These are phyloP conservation scores for Acrossocheilus wenchowensis DNA, from an alignment of 2,797 vertebrate genomes.

Conservation along the genomic window DNA sequence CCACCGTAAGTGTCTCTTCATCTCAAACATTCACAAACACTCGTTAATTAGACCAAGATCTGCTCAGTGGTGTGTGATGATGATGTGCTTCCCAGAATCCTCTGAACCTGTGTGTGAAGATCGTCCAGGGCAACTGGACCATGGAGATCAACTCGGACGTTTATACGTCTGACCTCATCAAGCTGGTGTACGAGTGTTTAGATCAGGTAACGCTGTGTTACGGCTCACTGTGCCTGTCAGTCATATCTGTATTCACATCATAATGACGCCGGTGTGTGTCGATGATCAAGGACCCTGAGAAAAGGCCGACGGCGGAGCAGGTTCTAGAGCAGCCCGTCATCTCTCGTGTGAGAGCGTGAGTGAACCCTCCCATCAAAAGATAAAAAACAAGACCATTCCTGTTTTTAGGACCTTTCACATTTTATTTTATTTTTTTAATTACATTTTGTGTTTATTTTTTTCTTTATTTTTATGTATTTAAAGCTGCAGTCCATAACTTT, in stretches of 20 bases:
- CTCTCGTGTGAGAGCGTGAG: slow-evolving; percentile 85
- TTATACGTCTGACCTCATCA: slow-evolving; percentile 87
- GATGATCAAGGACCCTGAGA: slow-evolving; percentile 87
- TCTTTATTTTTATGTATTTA: no score
- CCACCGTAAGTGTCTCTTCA: slow-evolving; percentile 82
- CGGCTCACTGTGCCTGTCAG: neutral
- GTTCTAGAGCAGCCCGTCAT: slow-evolving; percentile 88
- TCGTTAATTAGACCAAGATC: neutral
- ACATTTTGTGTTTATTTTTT: no score
- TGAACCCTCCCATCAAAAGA: neutral
- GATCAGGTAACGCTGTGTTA: slow-evolving; percentile 81
- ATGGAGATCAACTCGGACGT: slow-evolving; percentile 91
- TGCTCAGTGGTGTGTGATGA: neutral
- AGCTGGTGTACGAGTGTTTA: slow-evolving; percentile 91
- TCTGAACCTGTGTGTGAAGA: slow-evolving; percentile 97
- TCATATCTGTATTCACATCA: neutral
- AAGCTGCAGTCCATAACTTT: no score
- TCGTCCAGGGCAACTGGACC: slow-evolving; percentile 96
- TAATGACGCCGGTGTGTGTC: neutral
- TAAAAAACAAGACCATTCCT: neutral
- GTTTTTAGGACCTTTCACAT: neutral
- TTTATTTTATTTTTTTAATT: no score
- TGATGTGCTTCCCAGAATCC: slow-evolving; percentile 82
- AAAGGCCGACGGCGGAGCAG: slow-evolving; percentile 91
- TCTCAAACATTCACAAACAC: neutral